These are phyloP conservation scores for Lysandra coridon DNA, from an alignment of 2,888 invertebrate species.

Conservation along the genomic window DNA sequence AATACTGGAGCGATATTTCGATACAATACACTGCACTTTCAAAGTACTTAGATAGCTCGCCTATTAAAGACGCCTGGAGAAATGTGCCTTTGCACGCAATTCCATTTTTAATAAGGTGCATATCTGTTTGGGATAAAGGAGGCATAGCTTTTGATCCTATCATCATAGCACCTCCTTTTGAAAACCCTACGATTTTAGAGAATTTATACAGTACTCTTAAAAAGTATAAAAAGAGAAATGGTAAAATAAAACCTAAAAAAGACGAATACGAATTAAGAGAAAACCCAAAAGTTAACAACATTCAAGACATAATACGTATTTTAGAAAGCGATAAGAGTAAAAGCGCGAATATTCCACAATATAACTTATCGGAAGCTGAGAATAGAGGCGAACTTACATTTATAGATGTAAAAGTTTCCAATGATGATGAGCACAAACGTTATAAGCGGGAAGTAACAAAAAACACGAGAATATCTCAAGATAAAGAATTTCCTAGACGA, in stretches of 20 bases:
- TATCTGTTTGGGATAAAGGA: constrained; percentile 70
- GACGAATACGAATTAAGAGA: constrained; percentile 32
- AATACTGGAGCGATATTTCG: constrained; percentile 44
- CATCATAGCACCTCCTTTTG: constrained; percentile 56
- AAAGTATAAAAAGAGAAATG: constrained; percentile 45
- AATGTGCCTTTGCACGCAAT: constrained; percentile 55
- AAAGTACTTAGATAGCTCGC: constrained; percentile 59
- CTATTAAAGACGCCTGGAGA: constrained; percentile 59
- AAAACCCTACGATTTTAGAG: constrained; percentile 54
- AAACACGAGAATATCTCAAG: not conserved
- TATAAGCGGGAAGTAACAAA: not conserved
- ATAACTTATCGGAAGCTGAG: constrained; percentile 58
- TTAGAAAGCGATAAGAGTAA: constrained; percentile 51
- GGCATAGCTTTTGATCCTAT: constrained; percentile 66
- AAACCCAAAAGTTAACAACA: constrained; percentile 59
- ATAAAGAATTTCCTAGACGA: not conserved
- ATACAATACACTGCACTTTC: constrained; percentile 55
- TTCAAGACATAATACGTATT: constrained; percentile 66
- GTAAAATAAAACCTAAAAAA: constrained; percentile 35
- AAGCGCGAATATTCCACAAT: constrained; percentile 44
- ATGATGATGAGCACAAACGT: constrained; percentile 17
- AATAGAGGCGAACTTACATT: constrained; percentile 39
- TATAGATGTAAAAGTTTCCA: constrained; percentile 31
- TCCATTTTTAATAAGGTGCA: constrained; percentile 59
- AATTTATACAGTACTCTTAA: constrained; percentile 55